Percentiles rank a stretch among this genome's conserved stretches.
phyloP scores from a whole-genome alignment of 2,888 invertebrate genomes.

The Pharmacophagus antenor region DNA sequence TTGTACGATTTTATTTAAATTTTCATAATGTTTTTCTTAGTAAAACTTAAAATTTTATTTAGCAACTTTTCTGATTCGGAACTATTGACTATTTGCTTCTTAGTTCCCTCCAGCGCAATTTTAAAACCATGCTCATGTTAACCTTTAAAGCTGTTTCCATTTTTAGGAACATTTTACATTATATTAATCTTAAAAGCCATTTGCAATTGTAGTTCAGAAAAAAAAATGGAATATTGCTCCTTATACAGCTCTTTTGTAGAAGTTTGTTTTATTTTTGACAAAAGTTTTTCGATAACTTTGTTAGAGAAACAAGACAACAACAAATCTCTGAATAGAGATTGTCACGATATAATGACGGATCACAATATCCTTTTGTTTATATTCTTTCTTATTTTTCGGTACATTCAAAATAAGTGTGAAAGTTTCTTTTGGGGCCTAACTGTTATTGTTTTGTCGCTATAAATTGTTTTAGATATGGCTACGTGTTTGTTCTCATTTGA shows the following conservation, averaged over 20 bases:
- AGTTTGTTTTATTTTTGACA: background rate
- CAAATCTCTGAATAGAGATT: background rate
- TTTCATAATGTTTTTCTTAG: no score
- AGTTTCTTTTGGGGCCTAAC: background rate
- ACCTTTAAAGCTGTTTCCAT: conserved; percentile 8
- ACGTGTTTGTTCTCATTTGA: no score
- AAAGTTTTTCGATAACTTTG: background rate
- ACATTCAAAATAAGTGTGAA: conserved; percentile 1
- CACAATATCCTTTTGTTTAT: conserved; percentile 3
- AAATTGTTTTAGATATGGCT: no score
- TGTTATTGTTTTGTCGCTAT: background rate
- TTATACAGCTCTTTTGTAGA: background rate
- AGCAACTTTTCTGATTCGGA: no score
- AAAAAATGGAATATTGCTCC: background rate
- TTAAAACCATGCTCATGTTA: conserved; percentile 12
- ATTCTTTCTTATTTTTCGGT: background rate
- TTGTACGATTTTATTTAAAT: no score
- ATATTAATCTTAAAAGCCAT: background rate
- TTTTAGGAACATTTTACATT: conserved; percentile 3
- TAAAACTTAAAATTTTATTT: no score
- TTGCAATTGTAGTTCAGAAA: background rate
- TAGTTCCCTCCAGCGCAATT: background rate
- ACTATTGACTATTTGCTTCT: no score
- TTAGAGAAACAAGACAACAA: background rate
- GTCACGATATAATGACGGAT: background rate